phyloP scores from a whole-genome alignment of 2,113 vertebrate genomes.

The Syngnathus scovelli region DNA sequence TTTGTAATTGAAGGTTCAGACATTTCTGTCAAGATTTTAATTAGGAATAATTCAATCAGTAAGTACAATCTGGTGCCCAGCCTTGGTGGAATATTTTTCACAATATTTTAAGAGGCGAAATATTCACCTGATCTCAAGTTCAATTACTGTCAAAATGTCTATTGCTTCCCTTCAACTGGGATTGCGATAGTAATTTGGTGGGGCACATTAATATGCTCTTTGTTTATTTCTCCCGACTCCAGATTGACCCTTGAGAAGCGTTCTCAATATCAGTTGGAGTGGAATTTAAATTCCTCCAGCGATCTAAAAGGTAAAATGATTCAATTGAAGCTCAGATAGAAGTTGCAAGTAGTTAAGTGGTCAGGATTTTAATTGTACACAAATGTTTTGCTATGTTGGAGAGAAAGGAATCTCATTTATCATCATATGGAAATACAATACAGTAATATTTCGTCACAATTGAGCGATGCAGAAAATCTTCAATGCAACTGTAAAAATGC shows the following conservation, averaged over 20 bases:
- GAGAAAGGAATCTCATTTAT: neutral
- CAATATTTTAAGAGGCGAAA: neutral
- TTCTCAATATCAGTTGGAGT: conserved; percentile 52
- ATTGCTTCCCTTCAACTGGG: conserved; percentile 26
- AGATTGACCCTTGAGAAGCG: conserved; percentile 47
- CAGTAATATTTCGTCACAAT: neutral
- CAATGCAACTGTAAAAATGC: neutral
- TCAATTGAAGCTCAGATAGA: conserved; percentile 37
- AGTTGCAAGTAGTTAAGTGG: conserved; percentile 43
- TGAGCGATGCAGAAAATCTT: neutral
- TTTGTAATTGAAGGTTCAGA: neutral
- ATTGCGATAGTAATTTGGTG: conserved; percentile 42
- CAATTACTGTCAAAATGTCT: conserved; percentile 20
- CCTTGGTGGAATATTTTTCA: neutral
- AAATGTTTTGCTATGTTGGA: conserved; percentile 7
- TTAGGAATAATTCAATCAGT: neutral
- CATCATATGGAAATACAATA: neutral
- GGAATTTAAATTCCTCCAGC: conserved; percentile 42
- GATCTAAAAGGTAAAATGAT: conserved; percentile 40
- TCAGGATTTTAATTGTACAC: conserved; percentile 20
- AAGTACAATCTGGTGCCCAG: neutral
- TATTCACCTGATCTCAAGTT: conserved; percentile 8
- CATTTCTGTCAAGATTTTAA: neutral
- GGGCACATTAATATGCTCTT: conserved; percentile 41
- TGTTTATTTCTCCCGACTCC: conserved; percentile 50